Evolutionary conservation across 2,888 invertebrate genomes (phyloP).

Genomic region (Lasioglossum villosulum): DNA sequence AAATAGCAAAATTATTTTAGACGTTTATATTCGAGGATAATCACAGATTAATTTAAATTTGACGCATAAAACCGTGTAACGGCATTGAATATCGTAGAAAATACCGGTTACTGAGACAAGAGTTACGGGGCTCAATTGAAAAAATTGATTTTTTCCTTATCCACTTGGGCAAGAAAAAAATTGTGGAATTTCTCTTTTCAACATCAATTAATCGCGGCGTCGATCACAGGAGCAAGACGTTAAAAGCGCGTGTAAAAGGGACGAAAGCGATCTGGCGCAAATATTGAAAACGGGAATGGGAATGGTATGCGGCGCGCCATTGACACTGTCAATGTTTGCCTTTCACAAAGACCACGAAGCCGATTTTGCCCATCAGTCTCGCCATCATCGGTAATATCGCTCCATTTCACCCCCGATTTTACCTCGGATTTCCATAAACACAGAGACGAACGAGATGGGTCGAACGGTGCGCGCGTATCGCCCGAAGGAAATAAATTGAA

Average conservation of each 20-base stretch:
- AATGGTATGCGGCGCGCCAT: slow-evolving; percentile 9
- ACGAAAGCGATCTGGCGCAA: neutral
- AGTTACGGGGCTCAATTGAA: neutral
- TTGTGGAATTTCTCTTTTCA: too few species aligned
- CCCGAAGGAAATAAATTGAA: slow-evolving; percentile 20
- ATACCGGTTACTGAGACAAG: too few species aligned
- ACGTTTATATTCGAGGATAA: too few species aligned
- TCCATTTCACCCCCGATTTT: slow-evolving; percentile 27
- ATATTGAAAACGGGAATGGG: slow-evolving; percentile 34
- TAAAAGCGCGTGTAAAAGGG: neutral
- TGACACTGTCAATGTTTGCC: slow-evolving; percentile 63
- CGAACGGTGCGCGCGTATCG: neutral
- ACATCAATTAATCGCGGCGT: too few species aligned
- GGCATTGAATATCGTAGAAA: too few species aligned
- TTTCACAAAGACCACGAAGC: slow-evolving; percentile 39
- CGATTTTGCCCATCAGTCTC: slow-evolving; percentile 38
- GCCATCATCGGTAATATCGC: slow-evolving; percentile 34
- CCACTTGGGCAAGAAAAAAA: neutral
- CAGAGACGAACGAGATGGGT: neutral
- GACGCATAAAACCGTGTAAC: too few species aligned
- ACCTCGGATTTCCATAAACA: slow-evolving; percentile 47
- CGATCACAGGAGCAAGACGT: neutral
- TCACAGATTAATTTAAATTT: too few species aligned
- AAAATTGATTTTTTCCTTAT: neutral
- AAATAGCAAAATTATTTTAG: too few species aligned